Conservation (phyloP, 1,140 invertebrate species). For the Aphidius gifuensis region DNA sequence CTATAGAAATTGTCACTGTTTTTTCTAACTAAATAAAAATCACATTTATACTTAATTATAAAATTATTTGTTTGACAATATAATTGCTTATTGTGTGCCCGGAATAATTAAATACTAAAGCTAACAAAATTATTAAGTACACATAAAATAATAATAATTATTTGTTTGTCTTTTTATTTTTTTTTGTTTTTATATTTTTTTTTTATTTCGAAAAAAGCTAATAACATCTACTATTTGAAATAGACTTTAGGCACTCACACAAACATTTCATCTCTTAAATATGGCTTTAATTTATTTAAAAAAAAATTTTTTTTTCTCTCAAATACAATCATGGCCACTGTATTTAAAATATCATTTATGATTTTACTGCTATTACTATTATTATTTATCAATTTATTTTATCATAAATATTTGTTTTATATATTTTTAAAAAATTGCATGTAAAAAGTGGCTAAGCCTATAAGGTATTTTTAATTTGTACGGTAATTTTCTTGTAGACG, state of each 20-base stretch:
- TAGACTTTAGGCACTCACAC: conserved; percentile 49
- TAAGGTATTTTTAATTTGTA: conserved; percentile 53
- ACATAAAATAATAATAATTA: conserved; percentile 22
- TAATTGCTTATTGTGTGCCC: too few relatives aligned
- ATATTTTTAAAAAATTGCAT: conserved; percentile 34
- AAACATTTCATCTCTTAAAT: conserved; percentile 47
- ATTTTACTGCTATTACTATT: not conserved
- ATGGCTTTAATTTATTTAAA: conserved; percentile 41
- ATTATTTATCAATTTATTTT: conserved; percentile 25
- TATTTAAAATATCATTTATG: conserved; percentile 40
- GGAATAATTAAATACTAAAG: too few relatives aligned
- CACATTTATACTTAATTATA: conserved; percentile 2
- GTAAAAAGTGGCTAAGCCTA: conserved; percentile 42
- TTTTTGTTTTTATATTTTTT: conserved; percentile 10
- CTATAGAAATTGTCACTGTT: conserved; percentile 21
- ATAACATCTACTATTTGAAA: conserved; percentile 20
- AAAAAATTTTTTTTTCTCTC: conserved; percentile 24
- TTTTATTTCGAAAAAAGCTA: conserved; percentile 14
- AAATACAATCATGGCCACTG: conserved; percentile 54
- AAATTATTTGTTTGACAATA: too few relatives aligned
- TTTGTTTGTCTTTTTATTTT: conserved; percentile 22
- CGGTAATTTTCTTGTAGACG: conserved; percentile 43
- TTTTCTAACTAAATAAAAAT: conserved; percentile 7
- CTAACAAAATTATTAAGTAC: not conserved
- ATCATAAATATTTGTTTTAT: not conserved